A percentile compares a stretch with the other conserved stretches of the same genome.
These are phyloP conservation scores for Pomacea maculata DNA, from an alignment of 1,140 invertebrate genomes.

Conservation along the genomic window DNA sequence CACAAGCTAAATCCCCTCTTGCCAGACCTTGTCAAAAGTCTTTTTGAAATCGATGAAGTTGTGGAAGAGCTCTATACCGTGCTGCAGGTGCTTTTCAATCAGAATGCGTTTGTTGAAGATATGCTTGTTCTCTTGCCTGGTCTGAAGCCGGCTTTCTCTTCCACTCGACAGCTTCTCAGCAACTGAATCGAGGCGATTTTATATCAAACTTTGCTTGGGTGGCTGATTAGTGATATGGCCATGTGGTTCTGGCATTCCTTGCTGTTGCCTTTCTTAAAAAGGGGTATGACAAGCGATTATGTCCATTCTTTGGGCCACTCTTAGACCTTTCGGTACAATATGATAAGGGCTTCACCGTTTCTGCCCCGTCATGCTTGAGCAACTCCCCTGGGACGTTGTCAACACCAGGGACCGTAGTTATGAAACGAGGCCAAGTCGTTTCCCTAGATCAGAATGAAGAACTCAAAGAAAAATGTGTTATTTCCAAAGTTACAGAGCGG, in stretches of 20 bases:
- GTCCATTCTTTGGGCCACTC: constrained; percentile 17
- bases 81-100: constrained; percentile 29
- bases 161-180: constrained; percentile 19
- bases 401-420: no score
- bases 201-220: constrained; percentile 36
- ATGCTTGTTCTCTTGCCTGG: constrained; percentile 28
- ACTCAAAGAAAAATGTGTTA: no score
- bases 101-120: constrained; percentile 36
- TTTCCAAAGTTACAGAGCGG: no score
- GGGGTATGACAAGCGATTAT: constrained; percentile 24
- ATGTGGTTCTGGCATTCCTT: constrained; percentile 33
- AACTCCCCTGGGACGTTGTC: no score
- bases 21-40: neutral
- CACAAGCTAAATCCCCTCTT: no score
- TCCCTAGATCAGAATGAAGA: no score
- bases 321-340: neutral
- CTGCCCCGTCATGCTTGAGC: no score
- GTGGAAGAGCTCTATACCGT: constrained; percentile 32
- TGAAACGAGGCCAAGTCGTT: no score
- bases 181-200: constrained; percentile 20
- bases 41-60: constrained; percentile 27
- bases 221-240: constrained; percentile 33
- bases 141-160: constrained; percentile 25
- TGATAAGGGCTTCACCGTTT: neutral
- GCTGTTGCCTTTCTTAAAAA: constrained; percentile 35